phyloP scores from a whole-genome alignment of 2,888 invertebrate genomes.

The Melieria picta region DNA sequence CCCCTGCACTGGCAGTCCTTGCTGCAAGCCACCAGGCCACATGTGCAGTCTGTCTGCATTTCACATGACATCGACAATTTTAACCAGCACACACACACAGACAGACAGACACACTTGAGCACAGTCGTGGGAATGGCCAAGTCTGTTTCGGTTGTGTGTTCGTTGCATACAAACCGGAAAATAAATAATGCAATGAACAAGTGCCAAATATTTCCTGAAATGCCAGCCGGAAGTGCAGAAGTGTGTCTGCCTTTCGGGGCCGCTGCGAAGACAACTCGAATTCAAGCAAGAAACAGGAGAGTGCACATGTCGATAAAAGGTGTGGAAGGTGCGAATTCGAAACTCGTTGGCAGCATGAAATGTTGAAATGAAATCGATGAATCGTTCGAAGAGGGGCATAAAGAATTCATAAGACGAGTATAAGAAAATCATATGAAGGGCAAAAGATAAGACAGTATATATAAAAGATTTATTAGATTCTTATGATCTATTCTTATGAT shows the following conservation, averaged over 20 bases:
- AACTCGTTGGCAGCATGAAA: too few relatives aligned
- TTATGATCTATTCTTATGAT: too few relatives aligned
- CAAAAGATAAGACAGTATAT: too few relatives aligned
- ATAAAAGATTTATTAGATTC: too few relatives aligned
- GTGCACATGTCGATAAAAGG: not conserved
- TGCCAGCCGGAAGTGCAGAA: slow-evolving; percentile 47
- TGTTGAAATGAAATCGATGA: too few relatives aligned
- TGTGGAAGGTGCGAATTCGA: not conserved
- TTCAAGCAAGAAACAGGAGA: not conserved
- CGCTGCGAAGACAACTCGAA: not conserved
- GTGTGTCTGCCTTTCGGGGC: slow-evolving; percentile 34
- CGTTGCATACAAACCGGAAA: slow-evolving; percentile 37
- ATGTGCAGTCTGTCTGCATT: slow-evolving; percentile 31
- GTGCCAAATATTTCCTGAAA: slow-evolving; percentile 51
- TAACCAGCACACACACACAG: too few relatives aligned
- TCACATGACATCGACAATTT: slow-evolving; percentile 28
- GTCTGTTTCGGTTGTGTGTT: slow-evolving; percentile 22
- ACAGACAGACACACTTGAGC: slow-evolving; percentile 6
- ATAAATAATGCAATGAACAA: slow-evolving; percentile 46
- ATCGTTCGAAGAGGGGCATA: too few relatives aligned
- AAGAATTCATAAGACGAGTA: too few relatives aligned
- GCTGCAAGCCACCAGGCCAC: not conserved
- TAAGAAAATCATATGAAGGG: too few relatives aligned
- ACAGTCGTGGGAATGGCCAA: slow-evolving; percentile 20
- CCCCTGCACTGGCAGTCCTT: too few relatives aligned